Percentiles rank a stretch among this genome's conserved stretches.
phyloP scores from a whole-genome alignment of 1,140 invertebrate genomes.

The Danaus plexippus region DNA sequence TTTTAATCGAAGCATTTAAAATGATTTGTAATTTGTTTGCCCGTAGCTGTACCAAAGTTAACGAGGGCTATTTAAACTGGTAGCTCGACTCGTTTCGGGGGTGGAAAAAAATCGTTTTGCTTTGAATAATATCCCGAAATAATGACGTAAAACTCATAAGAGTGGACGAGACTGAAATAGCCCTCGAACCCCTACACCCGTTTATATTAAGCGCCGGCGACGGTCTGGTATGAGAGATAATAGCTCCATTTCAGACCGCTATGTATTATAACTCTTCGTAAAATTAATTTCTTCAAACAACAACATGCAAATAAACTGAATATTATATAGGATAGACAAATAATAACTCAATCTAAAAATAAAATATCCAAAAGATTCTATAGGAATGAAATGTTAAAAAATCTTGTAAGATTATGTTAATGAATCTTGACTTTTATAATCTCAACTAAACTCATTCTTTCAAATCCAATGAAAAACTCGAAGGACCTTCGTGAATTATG shows the following conservation, averaged over 20 bases:
- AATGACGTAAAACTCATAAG: conserved; percentile 62
- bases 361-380: too few relatives aligned
- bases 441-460: conserved; percentile 31
- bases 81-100: conserved; percentile 29
- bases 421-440: conserved; percentile 26
- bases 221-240: conserved; percentile 43
- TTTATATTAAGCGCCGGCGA: conserved; percentile 46
- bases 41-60: conserved; percentile 51
- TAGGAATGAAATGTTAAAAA: too few relatives aligned
- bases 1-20: conserved; percentile 56
- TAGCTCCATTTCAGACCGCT: conserved; percentile 27
- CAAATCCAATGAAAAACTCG: conserved; percentile 35
- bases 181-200: conserved; percentile 24
- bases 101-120: conserved; percentile 43
- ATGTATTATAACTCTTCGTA: not conserved
- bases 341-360: too few relatives aligned
- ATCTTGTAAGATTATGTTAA: conserved; percentile 2
- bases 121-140: conserved; percentile 61
- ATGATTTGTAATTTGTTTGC: conserved; percentile 52
- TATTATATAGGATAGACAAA: too few relatives aligned
- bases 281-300: conserved; percentile 12
- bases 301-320: not conserved
- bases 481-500: conserved; percentile 44
- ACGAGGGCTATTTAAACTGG: conserved; percentile 61
- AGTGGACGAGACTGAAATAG: conserved; percentile 38